Percentiles rank a stretch among this genome's conserved stretches.
phyloP scores from a whole-genome alignment of 2,797 vertebrate genomes.

The Paramormyrops hopkinsi region DNA sequence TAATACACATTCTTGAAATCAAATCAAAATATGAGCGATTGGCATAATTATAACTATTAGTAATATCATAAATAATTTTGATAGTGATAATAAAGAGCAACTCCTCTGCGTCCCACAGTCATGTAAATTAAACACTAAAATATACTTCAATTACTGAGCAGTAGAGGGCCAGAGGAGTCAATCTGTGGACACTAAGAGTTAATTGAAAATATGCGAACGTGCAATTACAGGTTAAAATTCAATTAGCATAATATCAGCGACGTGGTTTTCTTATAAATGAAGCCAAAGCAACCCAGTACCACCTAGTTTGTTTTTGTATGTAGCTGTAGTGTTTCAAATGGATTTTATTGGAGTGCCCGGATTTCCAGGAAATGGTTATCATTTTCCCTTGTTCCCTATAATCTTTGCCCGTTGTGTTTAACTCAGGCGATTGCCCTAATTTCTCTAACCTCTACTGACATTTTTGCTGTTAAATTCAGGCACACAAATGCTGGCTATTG shows the following conservation, averaged over 20 bases:
- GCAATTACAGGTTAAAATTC: conserved; percentile 22
- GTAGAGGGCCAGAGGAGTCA: background rate
- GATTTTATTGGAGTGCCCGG: conserved; percentile 12
- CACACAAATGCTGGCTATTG: background rate
- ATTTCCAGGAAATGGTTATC: conserved; percentile 1
- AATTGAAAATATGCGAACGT: conserved; percentile 20
- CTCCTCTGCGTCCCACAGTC: background rate
- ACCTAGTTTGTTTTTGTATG: background rate
- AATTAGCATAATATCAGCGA: conserved; percentile 5
- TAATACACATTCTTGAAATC: background rate
- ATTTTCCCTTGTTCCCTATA: background rate
- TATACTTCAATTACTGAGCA: background rate
- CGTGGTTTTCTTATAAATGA: conserved; percentile 22
- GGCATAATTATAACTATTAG: conserved; percentile 9
- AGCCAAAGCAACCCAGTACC: background rate
- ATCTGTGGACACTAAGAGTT: conserved; percentile 6
- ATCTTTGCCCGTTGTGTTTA: background rate
- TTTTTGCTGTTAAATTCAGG: conserved; percentile 7
- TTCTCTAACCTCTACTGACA: conserved; percentile 15
- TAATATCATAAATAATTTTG: conserved; percentile 12
- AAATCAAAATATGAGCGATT: background rate
- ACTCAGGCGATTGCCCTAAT: background rate
- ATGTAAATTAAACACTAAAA: conserved; percentile 5
- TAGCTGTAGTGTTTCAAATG: conserved; percentile 9
- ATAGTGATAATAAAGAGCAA: background rate